Conservation (phyloP, 2,888 invertebrate genomes). For the Calliphora vomitoria region DNA sequence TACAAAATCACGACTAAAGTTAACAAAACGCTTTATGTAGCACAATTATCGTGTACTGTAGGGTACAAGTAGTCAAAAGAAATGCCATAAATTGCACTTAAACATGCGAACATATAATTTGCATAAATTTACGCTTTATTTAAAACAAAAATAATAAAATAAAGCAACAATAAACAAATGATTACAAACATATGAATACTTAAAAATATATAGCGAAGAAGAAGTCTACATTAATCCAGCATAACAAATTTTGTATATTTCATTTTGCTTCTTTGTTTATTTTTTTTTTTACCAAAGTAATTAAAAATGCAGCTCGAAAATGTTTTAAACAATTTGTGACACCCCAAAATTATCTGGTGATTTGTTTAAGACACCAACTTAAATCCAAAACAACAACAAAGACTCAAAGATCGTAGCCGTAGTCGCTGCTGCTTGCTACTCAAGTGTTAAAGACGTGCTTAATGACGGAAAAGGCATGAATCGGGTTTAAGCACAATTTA, state of each 20-base stretch:
- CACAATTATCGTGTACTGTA: conserved; percentile 9
- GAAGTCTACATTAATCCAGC: conserved; percentile 28
- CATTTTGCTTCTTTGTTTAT: conserved; percentile 6
- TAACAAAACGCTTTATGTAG: conserved; percentile 1
- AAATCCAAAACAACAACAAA: conserved; percentile 14
- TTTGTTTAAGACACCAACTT: conserved; percentile 31
- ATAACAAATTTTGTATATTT: conserved; percentile 4
- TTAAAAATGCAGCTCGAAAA: conserved; percentile 46
- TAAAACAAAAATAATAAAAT: conserved; percentile 13
- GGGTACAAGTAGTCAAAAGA: not conserved
- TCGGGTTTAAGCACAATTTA: conserved; percentile 61
- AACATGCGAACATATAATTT: conserved; percentile 54
- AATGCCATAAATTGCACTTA: conserved; percentile 52
- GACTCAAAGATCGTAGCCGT: not conserved
- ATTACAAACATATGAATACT: not conserved
- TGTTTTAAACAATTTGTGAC: conserved; percentile 38
- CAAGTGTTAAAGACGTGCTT: conserved; percentile 57
- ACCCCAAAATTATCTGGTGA: conserved; percentile 57
- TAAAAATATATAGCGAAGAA: not conserved
- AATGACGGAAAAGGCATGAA: conserved; percentile 39
- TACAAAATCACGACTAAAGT: not conserved
- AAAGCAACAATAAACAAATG: conserved; percentile 7
- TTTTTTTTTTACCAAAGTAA: conserved; percentile 18
- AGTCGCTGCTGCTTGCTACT: not conserved
- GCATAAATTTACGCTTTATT: conserved; percentile 52